These are phyloP conservation scores for Ambastaia sidthimunki DNA, from an alignment of 2,797 vertebrate genomes.

Conservation along the genomic window DNA sequence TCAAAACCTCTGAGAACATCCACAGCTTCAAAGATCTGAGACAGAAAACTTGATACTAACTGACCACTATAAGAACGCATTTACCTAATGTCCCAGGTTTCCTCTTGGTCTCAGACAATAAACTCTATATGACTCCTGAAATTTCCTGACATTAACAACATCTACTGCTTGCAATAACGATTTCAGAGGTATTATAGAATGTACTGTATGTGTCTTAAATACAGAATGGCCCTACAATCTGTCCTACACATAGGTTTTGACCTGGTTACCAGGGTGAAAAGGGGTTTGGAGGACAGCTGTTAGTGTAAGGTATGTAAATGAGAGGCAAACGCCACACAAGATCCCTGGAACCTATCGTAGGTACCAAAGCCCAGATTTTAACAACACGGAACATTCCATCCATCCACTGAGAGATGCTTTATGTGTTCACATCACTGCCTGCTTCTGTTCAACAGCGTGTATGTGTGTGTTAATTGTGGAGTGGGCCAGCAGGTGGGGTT, in stretches of 20 bases:
- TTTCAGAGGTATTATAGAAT: conserved; percentile 4
- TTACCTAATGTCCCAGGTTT: no score
- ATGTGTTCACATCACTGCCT: conserved; percentile 9
- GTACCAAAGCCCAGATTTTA: conserved; percentile 28
- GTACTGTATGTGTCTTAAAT: conserved; percentile 33
- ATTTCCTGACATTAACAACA: background rate
- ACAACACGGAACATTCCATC: conserved; percentile 5
- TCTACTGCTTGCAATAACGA: background rate
- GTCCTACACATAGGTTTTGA: conserved; percentile 35
- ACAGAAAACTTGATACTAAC: no score
- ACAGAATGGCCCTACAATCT: conserved; percentile 54
- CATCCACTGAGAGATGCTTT: background rate
- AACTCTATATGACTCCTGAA: no score
- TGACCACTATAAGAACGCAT: no score
- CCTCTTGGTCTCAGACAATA: no score
- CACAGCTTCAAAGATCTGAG: no score
- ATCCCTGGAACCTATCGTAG: conserved; percentile 18
- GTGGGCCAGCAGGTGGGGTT: conserved; percentile 75
- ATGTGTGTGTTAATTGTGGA: conserved; percentile 5
- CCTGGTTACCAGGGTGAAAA: conserved; percentile 21
- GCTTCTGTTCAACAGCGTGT: conserved; percentile 35
- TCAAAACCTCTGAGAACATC: no score
- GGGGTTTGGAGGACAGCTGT: conserved; percentile 18
- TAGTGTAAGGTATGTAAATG: conserved; percentile 31
- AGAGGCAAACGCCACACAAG: conserved; percentile 26